Evolutionary conservation across 2,888 invertebrate species (phyloP), one percentile per base, ranked within the genome.

Genomic region (Diplolepis rosae): DNA sequence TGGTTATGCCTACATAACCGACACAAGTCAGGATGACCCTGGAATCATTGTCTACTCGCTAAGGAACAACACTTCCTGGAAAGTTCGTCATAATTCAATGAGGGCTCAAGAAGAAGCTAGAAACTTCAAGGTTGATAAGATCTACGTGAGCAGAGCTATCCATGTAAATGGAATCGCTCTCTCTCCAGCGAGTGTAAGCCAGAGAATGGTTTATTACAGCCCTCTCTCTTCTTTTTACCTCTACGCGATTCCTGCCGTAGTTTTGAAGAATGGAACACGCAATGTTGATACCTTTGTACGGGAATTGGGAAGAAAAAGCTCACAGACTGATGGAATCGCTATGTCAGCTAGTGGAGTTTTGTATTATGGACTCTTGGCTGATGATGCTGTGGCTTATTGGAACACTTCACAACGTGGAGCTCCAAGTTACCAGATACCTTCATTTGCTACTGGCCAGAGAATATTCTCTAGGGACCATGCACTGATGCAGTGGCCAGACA

Each of bases 401-500:
- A 92, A 94, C 85, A 91, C 92, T 0, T 90, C 90, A 18, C 72
- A 75, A n/a, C 61, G 61, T 39, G 39, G 39, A 7, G 39, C 92
- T 93, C 7, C 91, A 92, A 79, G 94, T 24, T 61, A 61, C 24
- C 67, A 73, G 11, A 86, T 89, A 18, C 89, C 91, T 51, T 92
- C 93, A 82, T 87, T 88, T 51, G 90, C 90, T 54, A 89, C 89
- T 70, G 92, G 92, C 22, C 93, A 93, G 85, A 90, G 91, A 50
- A 90, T 93, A 28, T 92, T 95, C 72, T 92, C 93, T 4, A 91
- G 92, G 79, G 94, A 94, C 85, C 90, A 91, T 52, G 91, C 90
- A 71, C 92, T 91, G 81, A 91, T 94, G 77, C 94, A 94, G 85
- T 95, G 94, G 94, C 91, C 93, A 0, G 93, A 93, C 82, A 92